These are phyloP conservation scores for Cotesia typhae DNA, from an alignment of 1,140 invertebrate genomes.

Conservation along the genomic window DNA sequence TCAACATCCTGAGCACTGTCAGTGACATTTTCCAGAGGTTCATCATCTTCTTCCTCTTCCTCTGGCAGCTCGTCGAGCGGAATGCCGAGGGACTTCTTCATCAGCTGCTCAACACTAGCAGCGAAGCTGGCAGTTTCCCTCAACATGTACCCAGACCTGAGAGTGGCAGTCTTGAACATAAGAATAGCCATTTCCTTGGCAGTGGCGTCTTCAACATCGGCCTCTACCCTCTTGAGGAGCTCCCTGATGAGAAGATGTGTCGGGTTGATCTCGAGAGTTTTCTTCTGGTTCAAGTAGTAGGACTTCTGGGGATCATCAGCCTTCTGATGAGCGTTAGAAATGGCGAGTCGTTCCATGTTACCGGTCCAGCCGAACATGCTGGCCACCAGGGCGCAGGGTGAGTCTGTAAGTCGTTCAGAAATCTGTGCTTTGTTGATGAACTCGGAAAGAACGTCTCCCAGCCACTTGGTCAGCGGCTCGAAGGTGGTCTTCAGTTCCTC, in stretches of 20 bases:
- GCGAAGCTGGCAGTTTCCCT: constrained; percentile 89
- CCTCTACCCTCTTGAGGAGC: constrained; percentile 83
- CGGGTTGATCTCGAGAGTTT: constrained; percentile 97
- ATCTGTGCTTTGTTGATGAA: constrained; percentile 84
- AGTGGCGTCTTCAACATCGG: constrained; percentile 79
- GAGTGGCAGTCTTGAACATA: constrained; percentile 93
- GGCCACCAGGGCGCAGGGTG: constrained; percentile 96
- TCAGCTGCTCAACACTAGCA: constrained; percentile 85
- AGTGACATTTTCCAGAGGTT: constrained; percentile 66
- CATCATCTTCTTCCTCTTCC: constrained; percentile 69
- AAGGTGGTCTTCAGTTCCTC: constrained; percentile 84
- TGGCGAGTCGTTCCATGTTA: constrained; percentile 97
- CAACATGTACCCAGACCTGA: constrained; percentile 90
- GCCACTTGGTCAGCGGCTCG: constrained; percentile 92
- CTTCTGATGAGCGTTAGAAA: constrained; percentile 97
- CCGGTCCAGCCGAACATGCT: constrained; percentile 98
- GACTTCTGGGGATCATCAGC: constrained; percentile 88
- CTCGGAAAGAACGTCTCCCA: constrained; percentile 88
- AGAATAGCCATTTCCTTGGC: constrained; percentile 90
- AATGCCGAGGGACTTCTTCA: constrained; percentile 85
- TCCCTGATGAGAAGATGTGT: constrained; percentile 95
- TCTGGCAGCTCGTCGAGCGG: constrained; percentile 77
- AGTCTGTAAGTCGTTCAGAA: constrained; percentile 90
- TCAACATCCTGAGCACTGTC: constrained; percentile 53
- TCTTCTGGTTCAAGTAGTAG: constrained; percentile 96